Conservation (phyloP, 2,797 vertebrate species). For the Lerista edwardsae region DNA sequence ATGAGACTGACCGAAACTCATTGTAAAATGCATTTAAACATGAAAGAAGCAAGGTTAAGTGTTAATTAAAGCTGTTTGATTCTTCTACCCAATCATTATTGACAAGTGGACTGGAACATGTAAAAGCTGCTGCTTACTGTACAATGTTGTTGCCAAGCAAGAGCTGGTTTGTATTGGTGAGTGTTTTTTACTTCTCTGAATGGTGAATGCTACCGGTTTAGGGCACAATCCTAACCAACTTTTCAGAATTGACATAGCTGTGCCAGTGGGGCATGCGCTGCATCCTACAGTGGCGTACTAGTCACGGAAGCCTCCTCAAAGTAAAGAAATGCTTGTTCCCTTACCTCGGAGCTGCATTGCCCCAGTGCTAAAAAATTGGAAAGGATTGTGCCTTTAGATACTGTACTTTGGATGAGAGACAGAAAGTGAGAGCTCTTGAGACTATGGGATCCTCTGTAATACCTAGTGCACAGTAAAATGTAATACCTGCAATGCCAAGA, state of each 20-base stretch:
- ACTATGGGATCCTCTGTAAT: too few relatives aligned
- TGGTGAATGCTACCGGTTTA: background rate
- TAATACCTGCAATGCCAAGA: too few relatives aligned
- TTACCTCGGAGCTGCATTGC: too few relatives aligned
- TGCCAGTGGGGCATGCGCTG: too few relatives aligned
- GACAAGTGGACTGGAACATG: slow-evolving; percentile 12
- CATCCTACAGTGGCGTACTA: too few relatives aligned
- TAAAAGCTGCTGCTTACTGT: slow-evolving; percentile 17
- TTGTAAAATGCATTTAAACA: slow-evolving; percentile 53
- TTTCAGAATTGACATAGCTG: too few relatives aligned
- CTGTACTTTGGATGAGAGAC: background rate
- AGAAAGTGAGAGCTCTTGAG: too few relatives aligned
- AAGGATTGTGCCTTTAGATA: background rate
- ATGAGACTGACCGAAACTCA: slow-evolving; percentile 53
- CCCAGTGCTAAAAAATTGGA: too few relatives aligned
- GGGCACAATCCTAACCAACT: too few relatives aligned
- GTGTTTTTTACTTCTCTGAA: background rate
- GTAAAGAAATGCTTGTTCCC: too few relatives aligned
- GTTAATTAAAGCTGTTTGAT: slow-evolving; percentile 57
- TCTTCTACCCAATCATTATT: slow-evolving; percentile 32
- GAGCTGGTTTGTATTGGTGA: background rate
- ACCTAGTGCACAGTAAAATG: too few relatives aligned
- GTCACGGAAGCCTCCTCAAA: too few relatives aligned
- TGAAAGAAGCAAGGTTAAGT: slow-evolving; percentile 61
- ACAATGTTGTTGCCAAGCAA: slow-evolving; percentile 1